Conservation (phyloP, 2,113 vertebrate genomes). For the Crotalus viridis region DNA sequence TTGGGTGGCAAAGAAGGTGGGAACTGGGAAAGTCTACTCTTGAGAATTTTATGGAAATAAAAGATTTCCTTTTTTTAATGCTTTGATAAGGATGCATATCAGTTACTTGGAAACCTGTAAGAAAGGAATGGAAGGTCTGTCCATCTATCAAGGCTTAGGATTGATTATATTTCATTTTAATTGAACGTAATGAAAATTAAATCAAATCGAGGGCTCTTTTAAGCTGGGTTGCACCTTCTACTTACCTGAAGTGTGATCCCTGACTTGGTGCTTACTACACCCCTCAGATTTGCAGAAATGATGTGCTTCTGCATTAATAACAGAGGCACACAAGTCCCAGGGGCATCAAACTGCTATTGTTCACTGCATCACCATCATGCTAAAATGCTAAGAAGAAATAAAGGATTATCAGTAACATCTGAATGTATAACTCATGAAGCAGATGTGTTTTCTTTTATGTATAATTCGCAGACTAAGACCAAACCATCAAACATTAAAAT, state of each 20-base stretch:
- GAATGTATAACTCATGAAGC: background rate
- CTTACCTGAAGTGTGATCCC: background rate
- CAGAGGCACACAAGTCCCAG: background rate
- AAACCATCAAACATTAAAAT: no score
- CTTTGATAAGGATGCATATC: background rate
- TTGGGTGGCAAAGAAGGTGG: background rate
- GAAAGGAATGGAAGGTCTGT: background rate
- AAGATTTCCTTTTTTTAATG: background rate
- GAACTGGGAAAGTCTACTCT: constrained; percentile 15
- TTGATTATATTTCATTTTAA: background rate
- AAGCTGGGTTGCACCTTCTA: background rate
- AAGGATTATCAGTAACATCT: background rate
- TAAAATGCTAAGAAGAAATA: background rate
- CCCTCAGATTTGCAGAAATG: background rate
- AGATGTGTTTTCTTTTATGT: background rate
- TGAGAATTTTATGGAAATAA: background rate
- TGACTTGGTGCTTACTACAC: background rate
- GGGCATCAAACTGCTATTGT: background rate
- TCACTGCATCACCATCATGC: background rate
- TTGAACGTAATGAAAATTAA: background rate
- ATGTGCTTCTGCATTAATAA: background rate
- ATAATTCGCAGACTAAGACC: background rate
- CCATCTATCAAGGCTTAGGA: background rate
- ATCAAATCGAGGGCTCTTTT: background rate
- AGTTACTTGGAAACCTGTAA: background rate